A percentile compares a stretch with the other conserved stretches of the same genome.
These are phyloP conservation scores for Neoscelio sp. DNA, from an alignment of 2,888 invertebrate genomes.

Conservation along the genomic window DNA sequence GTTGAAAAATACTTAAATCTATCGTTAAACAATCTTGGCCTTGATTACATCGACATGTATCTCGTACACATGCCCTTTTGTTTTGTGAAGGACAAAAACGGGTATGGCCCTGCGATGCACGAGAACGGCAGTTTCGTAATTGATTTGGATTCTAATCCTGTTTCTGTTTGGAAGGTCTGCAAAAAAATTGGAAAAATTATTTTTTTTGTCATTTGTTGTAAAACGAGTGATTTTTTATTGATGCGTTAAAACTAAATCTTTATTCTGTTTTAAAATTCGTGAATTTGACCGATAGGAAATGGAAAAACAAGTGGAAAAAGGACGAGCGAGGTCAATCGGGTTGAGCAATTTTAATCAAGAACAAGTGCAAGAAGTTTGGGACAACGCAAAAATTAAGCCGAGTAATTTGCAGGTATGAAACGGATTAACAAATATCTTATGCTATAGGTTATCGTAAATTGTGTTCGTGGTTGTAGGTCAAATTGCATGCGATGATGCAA, in stretches of 20 bases:
- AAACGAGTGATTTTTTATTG: neutral
- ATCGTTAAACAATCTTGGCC: constrained; percentile 87
- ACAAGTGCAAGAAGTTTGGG: constrained; percentile 87
- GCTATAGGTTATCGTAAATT: too few relatives aligned
- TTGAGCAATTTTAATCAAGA: constrained; percentile 90
- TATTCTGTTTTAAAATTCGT: constrained; percentile 26
- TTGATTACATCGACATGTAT: constrained; percentile 91
- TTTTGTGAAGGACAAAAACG: constrained; percentile 85
- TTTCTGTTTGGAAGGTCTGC: constrained; percentile 89
- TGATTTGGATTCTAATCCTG: constrained; percentile 87
- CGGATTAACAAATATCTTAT: neutral
- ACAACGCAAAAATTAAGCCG: constrained; percentile 87
- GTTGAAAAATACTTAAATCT: constrained; percentile 87
- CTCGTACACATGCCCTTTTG: constrained; percentile 91
- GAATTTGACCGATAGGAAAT: constrained; percentile 85
- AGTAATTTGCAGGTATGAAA: constrained; percentile 86
- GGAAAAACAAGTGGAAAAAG: constrained; percentile 88
- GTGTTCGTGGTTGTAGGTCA: constrained; percentile 83
- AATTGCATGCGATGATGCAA: constrained; percentile 91
- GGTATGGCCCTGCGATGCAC: constrained; percentile 84
- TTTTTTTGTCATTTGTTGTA: neutral
- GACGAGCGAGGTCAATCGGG: constrained; percentile 89
- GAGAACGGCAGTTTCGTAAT: constrained; percentile 86
- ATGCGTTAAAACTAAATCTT: neutral
- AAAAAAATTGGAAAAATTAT: constrained; percentile 7